phyloP scores from a whole-genome alignment of 1,140 invertebrate species.

The Acromyrmex heyeri region DNA sequence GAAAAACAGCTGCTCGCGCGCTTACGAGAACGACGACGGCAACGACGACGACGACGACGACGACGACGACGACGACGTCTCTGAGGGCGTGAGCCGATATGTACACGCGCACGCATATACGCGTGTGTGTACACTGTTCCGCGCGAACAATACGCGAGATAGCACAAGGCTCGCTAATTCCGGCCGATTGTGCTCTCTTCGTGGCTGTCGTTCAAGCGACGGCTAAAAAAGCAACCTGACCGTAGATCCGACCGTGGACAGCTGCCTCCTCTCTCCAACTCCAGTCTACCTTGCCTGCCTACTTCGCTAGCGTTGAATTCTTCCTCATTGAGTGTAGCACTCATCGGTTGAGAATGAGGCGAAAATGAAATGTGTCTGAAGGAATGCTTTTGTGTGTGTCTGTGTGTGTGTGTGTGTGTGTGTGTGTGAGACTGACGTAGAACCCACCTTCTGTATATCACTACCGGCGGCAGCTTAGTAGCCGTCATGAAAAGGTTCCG shows the following conservation, averaged over 20 bases:
- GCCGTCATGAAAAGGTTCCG: conserved; percentile 30
- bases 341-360: conserved; percentile 56
- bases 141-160: conserved; percentile 76
- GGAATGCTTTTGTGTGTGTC: conserved; percentile 2
- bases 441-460: conserved; percentile 20
- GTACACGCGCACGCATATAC: conserved; percentile 45
- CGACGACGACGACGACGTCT: conserved; percentile 2
- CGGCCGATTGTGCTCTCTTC: conserved; percentile 78
- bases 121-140: conserved; percentile 19
- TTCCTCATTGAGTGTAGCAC: conserved; percentile 46
- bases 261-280: conserved; percentile 54
- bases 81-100: conserved; percentile 69
- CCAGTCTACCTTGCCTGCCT: background rate
- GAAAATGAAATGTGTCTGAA: conserved; percentile 62
- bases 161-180: conserved; percentile 80
- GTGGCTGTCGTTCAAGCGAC: conserved; percentile 73
- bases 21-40: background rate
- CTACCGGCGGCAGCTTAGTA: conserved; percentile 14
- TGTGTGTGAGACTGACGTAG: conserved; percentile 22
- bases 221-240: conserved; percentile 67
- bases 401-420: background rate
- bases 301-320: conserved; percentile 60
- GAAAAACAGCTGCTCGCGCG: conserved; percentile 78
- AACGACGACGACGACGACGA: conserved; percentile 2
- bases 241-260: conserved; percentile 64